Conservation (phyloP, 92 coral and sea anemone species). For the Porites rus region DNA sequence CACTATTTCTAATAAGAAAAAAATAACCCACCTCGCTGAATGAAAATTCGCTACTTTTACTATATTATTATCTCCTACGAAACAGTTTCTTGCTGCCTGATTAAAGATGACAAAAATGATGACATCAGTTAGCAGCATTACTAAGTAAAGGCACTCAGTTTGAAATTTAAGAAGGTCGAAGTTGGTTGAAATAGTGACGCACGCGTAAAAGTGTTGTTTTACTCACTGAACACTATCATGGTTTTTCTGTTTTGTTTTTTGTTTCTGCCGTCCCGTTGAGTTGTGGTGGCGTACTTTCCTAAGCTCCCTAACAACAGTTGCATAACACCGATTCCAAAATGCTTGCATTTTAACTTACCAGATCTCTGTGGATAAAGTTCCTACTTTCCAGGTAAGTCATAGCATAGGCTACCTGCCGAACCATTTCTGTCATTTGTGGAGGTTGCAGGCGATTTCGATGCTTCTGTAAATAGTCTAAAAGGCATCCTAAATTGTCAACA, state of each 20-base stretch:
- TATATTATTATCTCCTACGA: conserved; percentile 80
- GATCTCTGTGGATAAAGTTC: conserved; percentile 96
- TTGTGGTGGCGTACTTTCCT: too few relatives aligned
- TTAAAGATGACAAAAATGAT: conserved; percentile 1
- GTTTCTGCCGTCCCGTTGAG: too few relatives aligned
- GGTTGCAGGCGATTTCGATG: conserved; percentile 75
- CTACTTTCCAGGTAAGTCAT: conserved; percentile 92
- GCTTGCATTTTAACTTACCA: conserved; percentile 59
- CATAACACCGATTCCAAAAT: too few relatives aligned
- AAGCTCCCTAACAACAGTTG: too few relatives aligned
- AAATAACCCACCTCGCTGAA: conserved; percentile 80
- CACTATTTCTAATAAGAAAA: background rate
- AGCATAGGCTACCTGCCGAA: conserved; percentile 91
- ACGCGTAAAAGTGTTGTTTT: too few relatives aligned
- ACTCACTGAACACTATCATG: too few relatives aligned
- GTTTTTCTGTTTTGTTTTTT: too few relatives aligned
- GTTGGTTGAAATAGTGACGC: too few relatives aligned
- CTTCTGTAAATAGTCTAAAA: conserved; percentile 85
- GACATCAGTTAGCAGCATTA: too few relatives aligned
- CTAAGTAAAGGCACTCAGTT: too few relatives aligned
- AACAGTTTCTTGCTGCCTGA: conserved; percentile 98
- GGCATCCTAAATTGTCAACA: conserved; percentile 69
- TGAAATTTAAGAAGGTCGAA: too few relatives aligned
- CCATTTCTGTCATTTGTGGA: conserved; percentile 91
- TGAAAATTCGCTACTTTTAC: conserved; percentile 98